These are phyloP conservation scores for Xenopus laevis DNA, from an alignment of 2,113 vertebrate genomes.

Conservation along the genomic window DNA sequence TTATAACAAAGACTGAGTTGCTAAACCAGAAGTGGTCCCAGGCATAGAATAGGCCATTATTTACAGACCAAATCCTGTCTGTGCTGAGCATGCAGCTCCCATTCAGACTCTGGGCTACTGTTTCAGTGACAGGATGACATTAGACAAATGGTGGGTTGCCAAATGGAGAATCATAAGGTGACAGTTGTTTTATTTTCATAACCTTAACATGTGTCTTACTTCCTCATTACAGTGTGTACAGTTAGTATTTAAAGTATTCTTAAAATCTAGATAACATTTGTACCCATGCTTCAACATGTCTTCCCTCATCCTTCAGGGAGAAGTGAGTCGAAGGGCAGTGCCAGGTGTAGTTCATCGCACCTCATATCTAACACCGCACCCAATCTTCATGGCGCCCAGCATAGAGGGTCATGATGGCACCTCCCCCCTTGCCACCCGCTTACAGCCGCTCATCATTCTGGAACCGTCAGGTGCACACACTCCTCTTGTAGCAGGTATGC, in stretches of 20 bases:
- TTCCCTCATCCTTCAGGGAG: slow-evolving; percentile 58
- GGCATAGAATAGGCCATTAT: neutral
- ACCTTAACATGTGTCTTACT: no score
- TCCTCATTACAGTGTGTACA: no score
- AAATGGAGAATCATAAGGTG: no score
- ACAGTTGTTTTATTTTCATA: no score
- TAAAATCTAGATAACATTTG: no score
- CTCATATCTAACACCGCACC: slow-evolving; percentile 55
- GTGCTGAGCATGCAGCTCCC: neutral
- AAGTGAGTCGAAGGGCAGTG: slow-evolving; percentile 65
- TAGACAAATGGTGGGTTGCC: no score
- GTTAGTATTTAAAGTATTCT: no score
- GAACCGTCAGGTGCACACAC: slow-evolving; percentile 78
- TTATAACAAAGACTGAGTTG: no score
- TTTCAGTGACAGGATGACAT: neutral
- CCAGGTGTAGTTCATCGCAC: slow-evolving; percentile 64
- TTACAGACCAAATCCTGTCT: neutral
- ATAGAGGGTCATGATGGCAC: slow-evolving; percentile 74
- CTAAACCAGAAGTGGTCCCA: neutral
- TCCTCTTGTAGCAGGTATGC: slow-evolving; percentile 73
- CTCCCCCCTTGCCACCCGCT: slow-evolving; percentile 59
- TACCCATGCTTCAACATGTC: neutral
- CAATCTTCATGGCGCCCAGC: slow-evolving; percentile 71
- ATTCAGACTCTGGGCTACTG: neutral
- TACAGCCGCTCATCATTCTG: slow-evolving; percentile 84